Evolutionary conservation across 2,797 vertebrate genomes (phyloP).

Genomic region (Pogoniulus pusillus): DNA sequence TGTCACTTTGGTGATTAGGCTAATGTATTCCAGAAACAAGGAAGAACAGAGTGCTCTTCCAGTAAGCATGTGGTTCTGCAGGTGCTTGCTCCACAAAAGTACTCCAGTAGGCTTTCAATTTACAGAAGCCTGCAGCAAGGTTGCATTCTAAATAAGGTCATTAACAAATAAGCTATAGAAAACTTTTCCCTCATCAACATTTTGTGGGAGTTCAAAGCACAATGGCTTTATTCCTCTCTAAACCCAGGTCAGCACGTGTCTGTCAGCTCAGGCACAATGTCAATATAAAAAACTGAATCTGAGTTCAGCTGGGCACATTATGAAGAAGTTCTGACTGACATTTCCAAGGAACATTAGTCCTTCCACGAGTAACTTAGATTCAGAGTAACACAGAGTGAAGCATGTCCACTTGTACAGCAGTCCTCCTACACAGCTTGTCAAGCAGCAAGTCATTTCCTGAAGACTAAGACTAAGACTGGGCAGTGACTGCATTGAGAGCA

Average conservation of each 20-base stretch:
- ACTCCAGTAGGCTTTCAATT: constrained; percentile 57
- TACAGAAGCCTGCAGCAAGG: constrained; percentile 62
- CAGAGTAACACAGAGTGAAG: constrained; percentile 17
- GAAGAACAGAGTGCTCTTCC: constrained; percentile 59
- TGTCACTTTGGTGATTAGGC: constrained; percentile 46
- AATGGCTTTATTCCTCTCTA: constrained; percentile 43
- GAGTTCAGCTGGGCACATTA: constrained; percentile 56
- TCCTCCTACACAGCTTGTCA: background rate
- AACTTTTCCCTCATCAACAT: constrained; percentile 19
- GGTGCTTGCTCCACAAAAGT: constrained; percentile 52
- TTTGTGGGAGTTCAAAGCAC: constrained; percentile 22
- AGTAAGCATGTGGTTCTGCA: constrained; percentile 57
- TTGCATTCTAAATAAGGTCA: constrained; percentile 69
- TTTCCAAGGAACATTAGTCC: constrained; percentile 36
- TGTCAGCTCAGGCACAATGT: background rate
- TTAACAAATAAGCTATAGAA: constrained; percentile 40
- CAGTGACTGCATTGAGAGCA: too few relatives aligned
- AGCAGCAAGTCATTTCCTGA: constrained; percentile 10
- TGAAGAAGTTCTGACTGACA: constrained; percentile 62
- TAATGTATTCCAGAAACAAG: constrained; percentile 67
- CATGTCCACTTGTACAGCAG: background rate
- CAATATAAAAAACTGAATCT: constrained; percentile 50
- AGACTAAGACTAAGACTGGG: background rate
- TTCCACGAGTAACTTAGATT: background rate
- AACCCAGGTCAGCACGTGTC: constrained; percentile 40